These are phyloP conservation scores for Apodemus speciosus DNA, from an alignment of 2,113 vertebrate genomes.

Conservation along the genomic window DNA sequence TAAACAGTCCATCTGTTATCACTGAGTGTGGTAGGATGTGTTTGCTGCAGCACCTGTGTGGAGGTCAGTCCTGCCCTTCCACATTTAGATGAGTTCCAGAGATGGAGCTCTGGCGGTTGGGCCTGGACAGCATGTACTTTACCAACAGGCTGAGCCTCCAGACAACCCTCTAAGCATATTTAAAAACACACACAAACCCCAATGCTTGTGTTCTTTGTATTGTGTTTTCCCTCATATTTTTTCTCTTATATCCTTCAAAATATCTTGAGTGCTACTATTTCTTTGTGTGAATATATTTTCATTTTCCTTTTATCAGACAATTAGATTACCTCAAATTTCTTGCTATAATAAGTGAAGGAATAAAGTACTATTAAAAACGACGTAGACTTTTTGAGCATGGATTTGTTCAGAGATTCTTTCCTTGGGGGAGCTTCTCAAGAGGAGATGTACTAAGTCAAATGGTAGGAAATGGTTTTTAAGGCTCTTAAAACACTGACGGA, in stretches of 20 bases:
- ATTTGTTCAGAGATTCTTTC: constrained; percentile 43
- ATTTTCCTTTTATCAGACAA: not conserved
- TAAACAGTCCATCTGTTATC: not conserved
- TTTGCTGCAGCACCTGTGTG: not conserved
- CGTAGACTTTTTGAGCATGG: not conserved
- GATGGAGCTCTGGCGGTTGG: not conserved
- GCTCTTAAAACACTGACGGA: constrained; percentile 8
- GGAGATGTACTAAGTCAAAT: constrained; percentile 39
- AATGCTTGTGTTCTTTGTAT: constrained; percentile 18
- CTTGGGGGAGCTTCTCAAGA: constrained; percentile 54
- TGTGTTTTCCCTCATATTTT: constrained; percentile 45
- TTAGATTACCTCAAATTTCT: constrained; percentile 28
- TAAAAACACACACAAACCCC: constrained; percentile 19
- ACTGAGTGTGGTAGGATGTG: not conserved
- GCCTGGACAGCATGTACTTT: not conserved
- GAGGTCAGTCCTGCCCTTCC: not conserved
- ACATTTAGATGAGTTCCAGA: not conserved
- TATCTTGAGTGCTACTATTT: constrained; percentile 23
- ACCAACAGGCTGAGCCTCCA: not conserved
- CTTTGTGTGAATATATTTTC: constrained; percentile 30
- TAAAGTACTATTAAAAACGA: constrained; percentile 38
- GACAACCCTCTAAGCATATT: not conserved
- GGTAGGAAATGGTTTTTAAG: constrained; percentile 40
- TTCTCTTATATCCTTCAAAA: constrained; percentile 41
- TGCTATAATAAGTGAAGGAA: constrained; percentile 36